Evolutionary conservation across 2,797 vertebrate species (phyloP).

Genomic region (Hoplostethus mediterraneus): DNA sequence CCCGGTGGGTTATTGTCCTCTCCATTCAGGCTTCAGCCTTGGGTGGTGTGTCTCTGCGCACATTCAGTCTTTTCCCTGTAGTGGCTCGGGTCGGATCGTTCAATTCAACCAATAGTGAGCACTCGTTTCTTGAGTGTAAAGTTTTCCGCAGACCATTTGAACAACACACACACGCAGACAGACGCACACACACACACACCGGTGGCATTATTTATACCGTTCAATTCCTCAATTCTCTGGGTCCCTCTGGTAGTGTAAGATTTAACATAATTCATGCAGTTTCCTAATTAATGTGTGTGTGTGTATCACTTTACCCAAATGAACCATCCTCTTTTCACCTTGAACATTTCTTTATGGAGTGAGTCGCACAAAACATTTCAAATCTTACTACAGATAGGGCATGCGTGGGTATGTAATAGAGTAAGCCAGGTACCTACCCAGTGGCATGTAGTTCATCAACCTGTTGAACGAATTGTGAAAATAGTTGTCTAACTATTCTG

Average conservation of each 20-base stretch:
- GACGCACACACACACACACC: neutral
- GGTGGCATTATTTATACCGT: neutral
- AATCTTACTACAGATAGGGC: neutral
- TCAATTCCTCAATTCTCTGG: neutral
- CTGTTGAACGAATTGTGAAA: conserved; percentile 47
- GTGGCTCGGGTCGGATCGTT: conserved; percentile 41
- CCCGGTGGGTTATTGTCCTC: neutral
- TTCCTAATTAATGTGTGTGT: conserved; percentile 10
- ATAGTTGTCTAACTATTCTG: conserved; percentile 20
- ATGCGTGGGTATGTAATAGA: conserved; percentile 9
- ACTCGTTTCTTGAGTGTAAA: conserved; percentile 39
- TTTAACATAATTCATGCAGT: conserved; percentile 29
- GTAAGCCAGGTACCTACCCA: conserved; percentile 21
- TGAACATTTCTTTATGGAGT: conserved; percentile 14
- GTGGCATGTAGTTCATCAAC: conserved; percentile 39
- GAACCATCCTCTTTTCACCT: conserved; percentile 20
- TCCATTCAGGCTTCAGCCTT: conserved; percentile 31
- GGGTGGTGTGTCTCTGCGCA: conserved; percentile 5
- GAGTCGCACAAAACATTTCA: conserved; percentile 12
- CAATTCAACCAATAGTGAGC: conserved; percentile 38
- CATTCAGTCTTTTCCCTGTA: conserved; percentile 19
- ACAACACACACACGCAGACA: neutral
- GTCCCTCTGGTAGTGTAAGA: conserved; percentile 4
- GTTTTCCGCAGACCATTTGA: conserved; percentile 48
- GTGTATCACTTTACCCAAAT: conserved; percentile 34